Evolutionary conservation across 2,113 vertebrate species (phyloP).

Genomic region (Bubo scandiacus): DNA sequence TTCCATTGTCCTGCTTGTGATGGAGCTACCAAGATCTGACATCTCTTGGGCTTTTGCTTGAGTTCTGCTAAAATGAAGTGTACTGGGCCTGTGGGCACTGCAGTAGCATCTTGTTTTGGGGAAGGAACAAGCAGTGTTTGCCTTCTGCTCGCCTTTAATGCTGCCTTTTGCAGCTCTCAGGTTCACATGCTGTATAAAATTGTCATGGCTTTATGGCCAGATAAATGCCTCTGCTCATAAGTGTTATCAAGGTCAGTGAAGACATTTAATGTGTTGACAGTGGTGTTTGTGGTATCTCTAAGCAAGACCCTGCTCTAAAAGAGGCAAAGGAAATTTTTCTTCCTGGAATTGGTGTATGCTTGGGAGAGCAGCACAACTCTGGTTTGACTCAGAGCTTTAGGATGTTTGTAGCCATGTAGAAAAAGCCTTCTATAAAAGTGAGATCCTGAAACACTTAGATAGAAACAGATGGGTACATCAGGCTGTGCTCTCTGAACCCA

Average conservation of each 20-base stretch:
- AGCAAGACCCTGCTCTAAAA: background rate
- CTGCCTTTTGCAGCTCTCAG: background rate
- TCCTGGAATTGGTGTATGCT: background rate
- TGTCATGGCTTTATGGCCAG: background rate
- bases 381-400: background rate
- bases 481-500: background rate
- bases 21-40: background rate
- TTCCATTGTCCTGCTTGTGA: background rate
- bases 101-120: background rate
- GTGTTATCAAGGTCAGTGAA: background rate
- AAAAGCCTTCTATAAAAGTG: background rate
- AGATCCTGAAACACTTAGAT: background rate
- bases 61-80: background rate
- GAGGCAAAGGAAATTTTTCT: background rate
- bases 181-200: background rate
- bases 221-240: background rate
- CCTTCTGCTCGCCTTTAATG: background rate
- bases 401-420: background rate
- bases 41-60: background rate
- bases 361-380: background rate
- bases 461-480: background rate
- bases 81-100: background rate
- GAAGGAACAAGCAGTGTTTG: background rate
- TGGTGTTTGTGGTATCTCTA: background rate
- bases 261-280: background rate